Evolutionary conservation across 1,140 invertebrate genomes (phyloP).

Genomic region (Akabosia matsudoensis): DNA sequence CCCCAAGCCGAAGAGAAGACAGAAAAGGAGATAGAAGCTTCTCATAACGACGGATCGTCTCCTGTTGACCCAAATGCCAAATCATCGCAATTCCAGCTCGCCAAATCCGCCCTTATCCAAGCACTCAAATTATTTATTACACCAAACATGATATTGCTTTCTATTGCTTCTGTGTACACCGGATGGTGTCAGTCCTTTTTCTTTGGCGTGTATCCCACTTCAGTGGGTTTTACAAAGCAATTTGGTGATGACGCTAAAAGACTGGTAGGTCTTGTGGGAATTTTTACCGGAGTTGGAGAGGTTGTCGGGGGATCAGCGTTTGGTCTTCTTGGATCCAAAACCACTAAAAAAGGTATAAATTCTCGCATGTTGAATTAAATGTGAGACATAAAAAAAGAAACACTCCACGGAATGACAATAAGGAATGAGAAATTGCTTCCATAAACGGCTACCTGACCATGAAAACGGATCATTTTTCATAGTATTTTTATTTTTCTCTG

Average conservation of each 20-base stretch:
- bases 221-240: slow-evolving; percentile 74
- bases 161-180: slow-evolving; percentile 84
- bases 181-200: slow-evolving; percentile 90
- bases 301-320: slow-evolving; percentile 83
- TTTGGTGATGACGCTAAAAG: slow-evolving; percentile 77
- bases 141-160: slow-evolving; percentile 81
- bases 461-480: too few species aligned
- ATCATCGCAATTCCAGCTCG: slow-evolving; percentile 18
- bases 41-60: background rate
- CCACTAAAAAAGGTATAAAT: slow-evolving; percentile 52
- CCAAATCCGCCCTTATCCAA: slow-evolving; percentile 60
- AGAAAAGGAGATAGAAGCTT: background rate
- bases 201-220: slow-evolving; percentile 76
- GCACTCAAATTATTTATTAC: slow-evolving; percentile 75
- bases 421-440: background rate
- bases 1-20: background rate
- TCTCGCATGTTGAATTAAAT: background rate
- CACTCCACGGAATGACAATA: background rate
- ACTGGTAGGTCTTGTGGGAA: slow-evolving; percentile 84
- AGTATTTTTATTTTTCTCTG: background rate
- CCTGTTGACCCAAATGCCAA: slow-evolving; percentile 10
- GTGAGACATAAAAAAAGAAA: background rate
- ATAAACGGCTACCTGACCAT: too few species aligned
- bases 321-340: slow-evolving; percentile 82
- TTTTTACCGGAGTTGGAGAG: slow-evolving; percentile 88